These are phyloP conservation scores for Aproaerema taeniolella DNA, from an alignment of 2,888 invertebrate species.

Conservation along the genomic window DNA sequence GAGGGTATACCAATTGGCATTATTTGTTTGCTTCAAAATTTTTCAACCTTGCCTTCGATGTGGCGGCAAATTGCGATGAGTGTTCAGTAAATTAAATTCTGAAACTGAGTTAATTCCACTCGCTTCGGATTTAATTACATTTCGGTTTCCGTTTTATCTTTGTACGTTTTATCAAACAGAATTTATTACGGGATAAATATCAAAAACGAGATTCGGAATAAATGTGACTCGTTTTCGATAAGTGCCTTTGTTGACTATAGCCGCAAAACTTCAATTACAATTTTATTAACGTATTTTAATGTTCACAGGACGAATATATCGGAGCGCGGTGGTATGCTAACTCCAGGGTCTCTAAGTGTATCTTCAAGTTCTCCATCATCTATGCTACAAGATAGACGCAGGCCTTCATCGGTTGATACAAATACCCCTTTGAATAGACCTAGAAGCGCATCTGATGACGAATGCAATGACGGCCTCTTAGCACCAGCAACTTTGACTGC, in stretches of 20 bases:
- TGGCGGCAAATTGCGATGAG: conserved; percentile 7
- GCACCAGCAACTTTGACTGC: conserved; percentile 54
- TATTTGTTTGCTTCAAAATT: conserved; percentile 47
- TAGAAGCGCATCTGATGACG: conserved; percentile 64
- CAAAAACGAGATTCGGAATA: no score
- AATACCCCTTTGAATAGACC: conserved; percentile 54
- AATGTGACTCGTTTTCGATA: no score
- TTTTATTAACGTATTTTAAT: neutral
- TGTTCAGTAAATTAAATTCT: neutral
- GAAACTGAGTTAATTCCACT: neutral
- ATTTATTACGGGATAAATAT: no score
- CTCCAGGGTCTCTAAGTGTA: conserved; percentile 64
- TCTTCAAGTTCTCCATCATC: conserved; percentile 70
- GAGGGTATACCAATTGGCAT: conserved; percentile 67
- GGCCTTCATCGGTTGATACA: conserved; percentile 53
- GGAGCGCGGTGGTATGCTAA: conserved; percentile 63
- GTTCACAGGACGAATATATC: conserved; percentile 54
- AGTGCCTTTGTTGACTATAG: no score
- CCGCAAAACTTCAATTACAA: neutral
- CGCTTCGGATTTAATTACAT: neutral
- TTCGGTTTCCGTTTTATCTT: no score
- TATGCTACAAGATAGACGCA: conserved; percentile 59
- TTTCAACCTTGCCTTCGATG: conserved; percentile 16
- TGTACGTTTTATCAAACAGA: no score
- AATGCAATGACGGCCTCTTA: conserved; percentile 56